Evolutionary conservation across 2,888 invertebrate species (phyloP).

Genomic region (Linnaemya tessellans): DNA sequence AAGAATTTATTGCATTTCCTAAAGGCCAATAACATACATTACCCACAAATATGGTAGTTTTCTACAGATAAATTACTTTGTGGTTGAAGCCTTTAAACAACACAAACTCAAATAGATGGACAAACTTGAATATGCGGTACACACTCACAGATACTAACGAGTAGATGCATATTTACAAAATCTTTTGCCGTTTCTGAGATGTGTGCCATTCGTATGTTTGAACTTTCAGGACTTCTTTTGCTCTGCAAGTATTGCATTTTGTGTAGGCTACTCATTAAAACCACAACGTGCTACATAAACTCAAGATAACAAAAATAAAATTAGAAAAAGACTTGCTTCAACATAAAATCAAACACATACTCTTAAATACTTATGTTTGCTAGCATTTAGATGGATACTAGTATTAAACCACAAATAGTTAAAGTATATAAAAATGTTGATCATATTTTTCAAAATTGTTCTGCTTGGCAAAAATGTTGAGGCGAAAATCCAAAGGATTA

Average conservation of each 20-base stretch:
- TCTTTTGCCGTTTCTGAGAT: not conserved
- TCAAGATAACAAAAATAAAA: conserved; percentile 37
- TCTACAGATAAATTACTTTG: conserved; percentile 69
- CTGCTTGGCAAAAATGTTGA: conserved; percentile 41
- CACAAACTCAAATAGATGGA: conserved; percentile 8
- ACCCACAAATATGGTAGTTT: conserved; percentile 69
- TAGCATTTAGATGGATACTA: not conserved
- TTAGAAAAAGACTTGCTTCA: no score
- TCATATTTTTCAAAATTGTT: conserved; percentile 49
- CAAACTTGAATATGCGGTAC: conserved; percentile 18
- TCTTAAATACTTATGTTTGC: not conserved
- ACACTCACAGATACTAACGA: conserved; percentile 1
- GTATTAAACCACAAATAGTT: conserved; percentile 65
- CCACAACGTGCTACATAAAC: conserved; percentile 67
- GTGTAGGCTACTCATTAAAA: conserved; percentile 68
- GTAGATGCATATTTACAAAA: not conserved
- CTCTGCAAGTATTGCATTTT: conserved; percentile 42
- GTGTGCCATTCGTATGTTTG: not conserved
- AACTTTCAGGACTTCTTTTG: not conserved
- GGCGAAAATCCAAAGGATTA: conserved; percentile 44
- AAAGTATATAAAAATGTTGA: conserved; percentile 62
- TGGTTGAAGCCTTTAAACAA: conserved; percentile 59
- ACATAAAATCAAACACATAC: conserved; percentile 18
- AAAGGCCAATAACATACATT: conserved; percentile 71
- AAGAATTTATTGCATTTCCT: conserved; percentile 69